Conservation (phyloP, 2,797 vertebrate genomes). For the Pipistrellus pipistrellus region DNA sequence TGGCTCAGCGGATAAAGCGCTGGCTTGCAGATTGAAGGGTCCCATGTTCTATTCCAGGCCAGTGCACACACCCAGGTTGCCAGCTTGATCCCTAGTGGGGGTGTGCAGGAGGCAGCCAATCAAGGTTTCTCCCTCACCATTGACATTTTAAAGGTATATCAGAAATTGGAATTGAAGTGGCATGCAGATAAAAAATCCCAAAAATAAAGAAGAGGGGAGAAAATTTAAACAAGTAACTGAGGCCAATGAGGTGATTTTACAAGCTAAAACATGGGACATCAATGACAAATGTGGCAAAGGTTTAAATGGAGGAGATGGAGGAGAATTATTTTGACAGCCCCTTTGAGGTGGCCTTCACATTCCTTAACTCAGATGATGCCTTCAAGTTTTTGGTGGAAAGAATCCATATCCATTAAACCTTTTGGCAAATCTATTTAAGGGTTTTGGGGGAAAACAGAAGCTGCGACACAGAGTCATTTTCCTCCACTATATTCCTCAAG, state of each 20-base stretch:
- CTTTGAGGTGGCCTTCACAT: slow-evolving; percentile 93
- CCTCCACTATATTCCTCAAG: background rate
- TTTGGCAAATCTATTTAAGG: slow-evolving; percentile 85
- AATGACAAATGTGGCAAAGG: background rate
- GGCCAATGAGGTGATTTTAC: background rate
- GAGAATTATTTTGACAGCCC: slow-evolving; percentile 86
- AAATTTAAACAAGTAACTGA: background rate
- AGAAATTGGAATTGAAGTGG: background rate
- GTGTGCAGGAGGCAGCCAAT: too few species aligned
- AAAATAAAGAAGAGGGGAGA: background rate
- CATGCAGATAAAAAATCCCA: background rate
- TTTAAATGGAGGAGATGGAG: slow-evolving; percentile 69
- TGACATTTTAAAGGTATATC: background rate
- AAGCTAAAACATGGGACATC: background rate
- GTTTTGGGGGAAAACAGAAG: background rate
- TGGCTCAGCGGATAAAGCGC: too few species aligned
- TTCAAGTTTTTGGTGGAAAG: slow-evolving; percentile 96
- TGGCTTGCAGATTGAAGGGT: too few species aligned
- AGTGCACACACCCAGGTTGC: too few species aligned
- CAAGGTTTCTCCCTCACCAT: too few species aligned
- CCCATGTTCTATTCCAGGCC: too few species aligned
- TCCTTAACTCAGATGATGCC: slow-evolving; percentile 96
- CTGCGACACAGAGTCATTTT: background rate
- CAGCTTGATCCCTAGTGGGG: too few species aligned
- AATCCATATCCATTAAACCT: slow-evolving; percentile 94